These are phyloP conservation scores for Scaptomyza montana DNA, from an alignment of 1,140 invertebrate genomes.

Conservation along the genomic window DNA sequence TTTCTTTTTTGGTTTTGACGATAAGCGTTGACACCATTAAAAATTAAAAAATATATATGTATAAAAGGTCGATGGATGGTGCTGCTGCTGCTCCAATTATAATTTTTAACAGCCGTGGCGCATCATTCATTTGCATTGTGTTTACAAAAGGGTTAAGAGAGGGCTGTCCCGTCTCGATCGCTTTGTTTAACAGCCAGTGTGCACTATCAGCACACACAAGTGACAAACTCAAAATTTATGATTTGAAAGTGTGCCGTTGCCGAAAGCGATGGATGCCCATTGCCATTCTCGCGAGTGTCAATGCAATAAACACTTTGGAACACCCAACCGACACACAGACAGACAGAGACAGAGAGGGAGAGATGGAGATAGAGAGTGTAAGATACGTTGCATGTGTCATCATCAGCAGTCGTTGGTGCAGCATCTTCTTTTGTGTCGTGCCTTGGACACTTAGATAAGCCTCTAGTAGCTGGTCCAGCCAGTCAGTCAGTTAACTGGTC, in stretches of 20 bases:
- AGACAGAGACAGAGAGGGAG: not conserved
- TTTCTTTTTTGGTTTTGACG: conserved; percentile 8
- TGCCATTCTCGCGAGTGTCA: conserved; percentile 63
- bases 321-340: conserved; percentile 2
- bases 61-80: not conserved
- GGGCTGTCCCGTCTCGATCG: conserved; percentile 1
- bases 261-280: conserved; percentile 11
- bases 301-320: conserved; percentile 74
- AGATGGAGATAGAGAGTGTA: conserved; percentile 14
- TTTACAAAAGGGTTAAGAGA: conserved; percentile 14
- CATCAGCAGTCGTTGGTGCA: conserved; percentile 33
- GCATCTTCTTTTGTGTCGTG: conserved; percentile 61
- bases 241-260: conserved; percentile 73
- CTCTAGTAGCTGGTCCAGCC: conserved; percentile 11
- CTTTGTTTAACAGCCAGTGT: conserved; percentile 33
- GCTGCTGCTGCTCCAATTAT: conserved; percentile 69
- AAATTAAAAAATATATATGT: conserved; percentile 67
- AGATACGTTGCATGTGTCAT: conserved; percentile 72
- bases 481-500: not conserved
- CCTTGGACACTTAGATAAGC: conserved; percentile 70
- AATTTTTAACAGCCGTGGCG: conserved; percentile 62
- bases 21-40: conserved; percentile 81
- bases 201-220: conserved; percentile 66
- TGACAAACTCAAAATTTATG: conserved; percentile 80
- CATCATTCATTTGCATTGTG: conserved; percentile 78